phyloP scores from a whole-genome alignment of 2,113 vertebrate species.

The Bungarus multicinctus region DNA sequence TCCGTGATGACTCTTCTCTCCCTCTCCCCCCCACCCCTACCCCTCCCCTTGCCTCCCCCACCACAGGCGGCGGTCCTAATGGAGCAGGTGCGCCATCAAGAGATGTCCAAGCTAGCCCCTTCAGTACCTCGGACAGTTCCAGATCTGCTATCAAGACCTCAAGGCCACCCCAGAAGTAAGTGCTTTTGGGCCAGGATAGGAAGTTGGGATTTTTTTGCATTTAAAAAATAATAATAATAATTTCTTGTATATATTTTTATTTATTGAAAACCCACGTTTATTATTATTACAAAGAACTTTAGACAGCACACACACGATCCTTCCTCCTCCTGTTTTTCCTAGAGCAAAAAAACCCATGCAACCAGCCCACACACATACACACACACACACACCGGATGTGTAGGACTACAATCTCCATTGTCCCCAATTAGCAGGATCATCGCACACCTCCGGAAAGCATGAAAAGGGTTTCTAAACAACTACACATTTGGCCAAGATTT shows the following conservation, averaged over 20 bases:
- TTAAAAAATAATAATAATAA: too few relatives aligned
- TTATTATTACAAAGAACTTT: too few relatives aligned
- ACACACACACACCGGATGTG: neutral
- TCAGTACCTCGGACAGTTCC: constrained; percentile 56
- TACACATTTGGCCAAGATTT: too few relatives aligned
- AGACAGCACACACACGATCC: too few relatives aligned
- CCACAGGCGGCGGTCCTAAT: constrained; percentile 78
- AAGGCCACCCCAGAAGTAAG: constrained; percentile 53
- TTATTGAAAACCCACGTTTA: too few relatives aligned
- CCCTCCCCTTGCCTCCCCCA: neutral
- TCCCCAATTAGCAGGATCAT: too few relatives aligned
- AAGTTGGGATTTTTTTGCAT: neutral
- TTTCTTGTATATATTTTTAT: too few relatives aligned
- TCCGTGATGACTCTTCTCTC: neutral
- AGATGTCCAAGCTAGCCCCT: constrained; percentile 77
- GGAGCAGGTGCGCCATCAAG: constrained; percentile 84
- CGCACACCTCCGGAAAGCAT: too few relatives aligned
- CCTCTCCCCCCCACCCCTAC: rapidly evolving
- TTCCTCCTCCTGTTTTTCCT: too few relatives aligned
- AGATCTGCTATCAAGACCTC: constrained; percentile 49
- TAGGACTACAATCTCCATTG: neutral
- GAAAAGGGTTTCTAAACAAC: too few relatives aligned
- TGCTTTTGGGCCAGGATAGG: neutral
- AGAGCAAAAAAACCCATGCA: too few relatives aligned
- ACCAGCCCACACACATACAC: too few relatives aligned